Evolutionary conservation across 1,140 invertebrate species (phyloP), one percentile per base, ranked within the genome.

Genomic region (Drepana arcuata): DNA sequence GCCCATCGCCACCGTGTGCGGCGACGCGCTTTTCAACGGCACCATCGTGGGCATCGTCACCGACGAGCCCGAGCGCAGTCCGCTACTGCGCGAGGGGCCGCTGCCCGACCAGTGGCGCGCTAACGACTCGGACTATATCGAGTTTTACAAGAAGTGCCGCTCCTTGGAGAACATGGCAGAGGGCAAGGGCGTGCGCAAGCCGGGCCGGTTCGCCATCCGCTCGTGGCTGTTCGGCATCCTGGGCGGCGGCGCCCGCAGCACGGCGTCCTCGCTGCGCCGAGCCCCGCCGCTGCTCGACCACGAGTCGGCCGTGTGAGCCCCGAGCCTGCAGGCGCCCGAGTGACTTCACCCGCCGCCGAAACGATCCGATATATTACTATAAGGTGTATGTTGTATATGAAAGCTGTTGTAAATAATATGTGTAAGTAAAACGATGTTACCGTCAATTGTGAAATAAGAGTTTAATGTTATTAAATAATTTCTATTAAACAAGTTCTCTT

Each of bases 191-290:
- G 53, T 81, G 70, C 49, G 67, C 36, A 71, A 83, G 64, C 64
- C 67, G 34, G 75, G 85, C 34, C 85, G 87, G 34, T 63, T 77
- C 43, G 85, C 54, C 87, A 86, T 92, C 24, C 86, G 86, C 42
- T 88, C 86, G 37, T 92, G 90, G 89, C 64, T 92, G 15, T 84
- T 89, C 10, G 88, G 89, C 35, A 72, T 93, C 11, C 90, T 92
- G 51, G 87, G 88, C 14, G 88, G 86, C 47, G 87, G 86, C 33
- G 65, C 88, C 15, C 86, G 90, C 31, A 86, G 84, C 38, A 90
- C 88, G 55, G 86, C 88, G 47, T 83, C 86, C 13, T 90, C 88
- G 9, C 67, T 92, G 36, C 86, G 88, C 28, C 88, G 89, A 50
- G 86, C 77, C 14, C 68, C 79, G 30, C 79, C 72, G 37, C 62